Conservation (phyloP, 2,113 vertebrate species). For the Pelecanoides urinatrix region DNA sequence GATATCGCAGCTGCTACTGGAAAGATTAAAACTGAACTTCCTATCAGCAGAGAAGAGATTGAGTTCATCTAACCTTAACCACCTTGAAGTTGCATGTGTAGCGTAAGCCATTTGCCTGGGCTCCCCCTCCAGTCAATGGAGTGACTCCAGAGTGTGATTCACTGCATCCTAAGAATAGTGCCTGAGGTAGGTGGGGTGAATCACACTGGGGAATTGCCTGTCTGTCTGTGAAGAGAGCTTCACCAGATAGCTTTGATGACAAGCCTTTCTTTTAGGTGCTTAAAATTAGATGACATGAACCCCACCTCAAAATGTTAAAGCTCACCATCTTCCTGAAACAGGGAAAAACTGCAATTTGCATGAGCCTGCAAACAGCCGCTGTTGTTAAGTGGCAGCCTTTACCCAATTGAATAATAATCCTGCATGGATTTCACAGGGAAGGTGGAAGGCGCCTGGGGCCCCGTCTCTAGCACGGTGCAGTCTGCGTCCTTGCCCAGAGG, state of each 20-base stretch:
- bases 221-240: neutral
- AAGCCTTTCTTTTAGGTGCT: neutral
- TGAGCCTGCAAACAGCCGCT: neutral
- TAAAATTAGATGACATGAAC: neutral
- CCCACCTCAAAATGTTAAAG: neutral
- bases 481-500: neutral
- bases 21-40: neutral
- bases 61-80: neutral
- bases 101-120: neutral
- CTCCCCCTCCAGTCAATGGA: neutral
- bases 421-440: neutral
- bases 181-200: neutral
- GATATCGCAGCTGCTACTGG: neutral
- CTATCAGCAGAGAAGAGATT: neutral
- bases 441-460: neutral
- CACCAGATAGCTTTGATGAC: neutral
- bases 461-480: neutral
- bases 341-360: neutral
- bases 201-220: slow-evolving; percentile 11
- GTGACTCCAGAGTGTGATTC: neutral
- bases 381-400: neutral
- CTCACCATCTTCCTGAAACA: neutral
- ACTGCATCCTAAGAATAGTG: neutral
- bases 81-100: neutral
- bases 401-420: neutral